These are phyloP conservation scores for Neomonachus schauinslandi DNA, from an alignment of 2,113 vertebrate genomes.

Conservation along the genomic window DNA sequence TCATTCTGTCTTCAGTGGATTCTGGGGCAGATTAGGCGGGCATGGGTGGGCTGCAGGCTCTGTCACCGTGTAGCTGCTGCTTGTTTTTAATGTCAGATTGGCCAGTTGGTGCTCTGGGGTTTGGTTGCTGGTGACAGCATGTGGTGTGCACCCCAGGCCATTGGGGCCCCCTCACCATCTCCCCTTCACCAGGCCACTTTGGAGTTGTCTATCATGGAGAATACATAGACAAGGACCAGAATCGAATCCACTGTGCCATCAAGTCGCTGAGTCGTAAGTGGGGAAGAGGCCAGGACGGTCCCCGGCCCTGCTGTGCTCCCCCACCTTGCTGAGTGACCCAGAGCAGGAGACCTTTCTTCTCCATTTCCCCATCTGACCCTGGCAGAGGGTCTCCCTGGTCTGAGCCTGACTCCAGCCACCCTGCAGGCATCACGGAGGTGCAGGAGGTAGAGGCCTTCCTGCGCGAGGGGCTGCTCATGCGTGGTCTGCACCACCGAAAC, in stretches of 20 bases:
- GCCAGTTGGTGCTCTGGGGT: neutral
- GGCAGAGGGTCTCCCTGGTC: neutral
- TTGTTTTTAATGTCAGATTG: neutral
- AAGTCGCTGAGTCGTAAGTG: constrained; percentile 90
- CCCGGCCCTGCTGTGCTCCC: fast-evolving
- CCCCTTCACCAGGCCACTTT: constrained; percentile 91
- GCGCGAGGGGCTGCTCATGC: constrained; percentile 97
- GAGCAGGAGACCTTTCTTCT: neutral
- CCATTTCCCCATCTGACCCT: neutral
- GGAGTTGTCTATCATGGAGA: constrained; percentile 97
- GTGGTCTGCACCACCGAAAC: constrained; percentile 94
- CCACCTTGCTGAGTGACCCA: neutral
- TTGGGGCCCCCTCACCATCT: neutral
- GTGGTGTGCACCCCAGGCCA: neutral
- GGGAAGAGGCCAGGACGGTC: neutral
- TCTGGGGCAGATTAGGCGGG: neutral
- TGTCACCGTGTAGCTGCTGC: neutral
- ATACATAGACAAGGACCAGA: constrained; percentile 89
- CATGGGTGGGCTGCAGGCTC: neutral
- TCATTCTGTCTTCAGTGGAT: neutral
- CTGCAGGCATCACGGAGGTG: constrained; percentile 91
- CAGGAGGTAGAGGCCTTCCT: constrained; percentile 98
- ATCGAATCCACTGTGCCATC: constrained; percentile 93
- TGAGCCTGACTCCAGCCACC: neutral
- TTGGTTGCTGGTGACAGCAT: neutral